These are phyloP conservation scores for Labeo calbasu DNA, from an alignment of 2,797 vertebrate genomes.

Conservation along the genomic window DNA sequence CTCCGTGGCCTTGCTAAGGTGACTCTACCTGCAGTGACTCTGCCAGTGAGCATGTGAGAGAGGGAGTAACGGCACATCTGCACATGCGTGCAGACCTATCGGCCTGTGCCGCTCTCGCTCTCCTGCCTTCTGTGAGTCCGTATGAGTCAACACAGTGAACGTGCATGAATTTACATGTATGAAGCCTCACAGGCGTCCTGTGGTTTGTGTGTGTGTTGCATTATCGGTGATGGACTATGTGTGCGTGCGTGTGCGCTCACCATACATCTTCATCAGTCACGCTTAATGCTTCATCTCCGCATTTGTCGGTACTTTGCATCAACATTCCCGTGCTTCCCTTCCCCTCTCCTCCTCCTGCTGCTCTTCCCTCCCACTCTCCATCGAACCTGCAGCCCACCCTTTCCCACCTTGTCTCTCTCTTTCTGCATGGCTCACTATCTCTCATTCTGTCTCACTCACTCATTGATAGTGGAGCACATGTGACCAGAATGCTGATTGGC, in stretches of 20 bases:
- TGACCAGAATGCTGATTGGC: constrained; percentile 74
- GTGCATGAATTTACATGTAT: constrained; percentile 48
- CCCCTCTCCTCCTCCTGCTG: constrained; percentile 11
- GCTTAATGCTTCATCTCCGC: constrained; percentile 49
- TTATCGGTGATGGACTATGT: constrained; percentile 27
- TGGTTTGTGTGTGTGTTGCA: neutral
- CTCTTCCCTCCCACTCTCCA: constrained; percentile 33
- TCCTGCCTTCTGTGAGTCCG: neutral
- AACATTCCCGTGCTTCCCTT: constrained; percentile 60
- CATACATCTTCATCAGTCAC: constrained; percentile 67
- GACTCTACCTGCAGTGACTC: constrained; percentile 43
- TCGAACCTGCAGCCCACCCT: constrained; percentile 13
- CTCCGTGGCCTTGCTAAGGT: constrained; percentile 29
- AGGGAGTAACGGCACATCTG: neutral
- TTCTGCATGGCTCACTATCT: constrained; percentile 37
- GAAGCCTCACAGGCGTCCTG: constrained; percentile 12
- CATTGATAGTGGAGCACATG: constrained; percentile 73
- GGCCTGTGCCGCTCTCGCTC: neutral
- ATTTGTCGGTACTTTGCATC: constrained; percentile 45
- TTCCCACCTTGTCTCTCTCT: constrained; percentile 25
- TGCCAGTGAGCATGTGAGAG: constrained; percentile 25
- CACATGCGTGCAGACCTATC: neutral
- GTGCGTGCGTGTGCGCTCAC: constrained; percentile 8
- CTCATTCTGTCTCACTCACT: constrained; percentile 60
- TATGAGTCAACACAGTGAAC: neutral